These are phyloP conservation scores for Rafetus swinhoei DNA, from an alignment of 2,113 vertebrate species.

Conservation along the genomic window DNA sequence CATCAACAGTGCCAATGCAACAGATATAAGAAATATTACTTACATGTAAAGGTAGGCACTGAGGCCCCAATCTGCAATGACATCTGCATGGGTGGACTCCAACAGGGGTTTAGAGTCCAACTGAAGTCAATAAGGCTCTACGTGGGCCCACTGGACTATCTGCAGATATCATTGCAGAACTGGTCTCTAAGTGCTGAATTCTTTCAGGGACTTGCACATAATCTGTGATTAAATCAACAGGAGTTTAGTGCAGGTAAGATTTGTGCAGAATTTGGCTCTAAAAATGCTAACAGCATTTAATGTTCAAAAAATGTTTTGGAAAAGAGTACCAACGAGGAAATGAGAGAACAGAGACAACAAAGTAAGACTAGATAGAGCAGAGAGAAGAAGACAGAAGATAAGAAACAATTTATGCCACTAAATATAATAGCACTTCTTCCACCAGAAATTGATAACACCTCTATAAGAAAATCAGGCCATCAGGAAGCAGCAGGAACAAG, in stretches of 20 bases:
- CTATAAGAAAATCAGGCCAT: neutral
- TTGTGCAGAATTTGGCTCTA: neutral
- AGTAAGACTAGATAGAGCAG: neutral
- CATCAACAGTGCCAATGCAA: neutral
- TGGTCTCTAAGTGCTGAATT: neutral
- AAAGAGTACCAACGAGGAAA: neutral
- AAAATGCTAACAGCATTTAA: neutral
- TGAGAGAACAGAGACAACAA: neutral
- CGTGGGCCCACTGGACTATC: neutral
- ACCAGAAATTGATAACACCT: neutral
- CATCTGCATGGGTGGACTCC: accelerated
- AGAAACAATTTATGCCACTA: neutral
- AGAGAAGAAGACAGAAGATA: neutral
- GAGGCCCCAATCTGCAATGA: neutral
- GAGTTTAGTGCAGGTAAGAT: neutral
- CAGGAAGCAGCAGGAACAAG: neutral
- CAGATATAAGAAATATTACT: neutral
- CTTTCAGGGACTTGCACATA: neutral
- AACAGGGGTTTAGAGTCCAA: neutral
- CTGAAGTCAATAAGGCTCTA: neutral
- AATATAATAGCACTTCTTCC: neutral
- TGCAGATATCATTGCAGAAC: neutral
- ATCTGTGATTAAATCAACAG: neutral
- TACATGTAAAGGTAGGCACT: neutral
- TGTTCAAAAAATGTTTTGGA: neutral